Conservation (phyloP, 2,888 invertebrate species). For the Perithous albicinctus region DNA sequence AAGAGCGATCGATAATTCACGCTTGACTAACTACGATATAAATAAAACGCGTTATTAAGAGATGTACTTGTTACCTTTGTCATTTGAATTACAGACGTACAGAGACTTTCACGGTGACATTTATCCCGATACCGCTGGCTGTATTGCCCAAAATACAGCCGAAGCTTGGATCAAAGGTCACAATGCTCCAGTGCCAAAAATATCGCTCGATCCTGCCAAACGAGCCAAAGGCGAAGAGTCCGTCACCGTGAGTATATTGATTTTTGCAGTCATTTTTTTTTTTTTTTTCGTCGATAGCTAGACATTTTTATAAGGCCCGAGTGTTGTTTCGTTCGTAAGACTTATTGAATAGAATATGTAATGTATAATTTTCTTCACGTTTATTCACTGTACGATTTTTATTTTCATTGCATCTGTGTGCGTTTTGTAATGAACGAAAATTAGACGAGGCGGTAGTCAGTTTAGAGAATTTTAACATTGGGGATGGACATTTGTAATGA, state of each 20-base stretch:
- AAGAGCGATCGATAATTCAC: constrained; percentile 14
- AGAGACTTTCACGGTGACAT: constrained; percentile 97
- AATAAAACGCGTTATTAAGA: constrained; percentile 12
- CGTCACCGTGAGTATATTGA: constrained; percentile 86
- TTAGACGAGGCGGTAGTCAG: constrained; percentile 59
- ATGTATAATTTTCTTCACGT: constrained; percentile 38
- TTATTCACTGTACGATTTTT: constrained; percentile 21
- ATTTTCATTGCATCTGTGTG: constrained; percentile 52
- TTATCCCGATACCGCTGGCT: constrained; percentile 95
- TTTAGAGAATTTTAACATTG: constrained; percentile 64
- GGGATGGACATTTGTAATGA: not conserved
- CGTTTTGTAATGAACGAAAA: constrained; percentile 60
- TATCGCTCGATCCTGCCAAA: constrained; percentile 93
- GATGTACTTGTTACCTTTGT: constrained; percentile 5
- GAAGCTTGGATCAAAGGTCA: constrained; percentile 93
- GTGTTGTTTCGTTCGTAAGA: constrained; percentile 21
- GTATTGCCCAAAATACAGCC: constrained; percentile 91
- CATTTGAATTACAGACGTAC: constrained; percentile 88
- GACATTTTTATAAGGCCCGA: constrained; percentile 24
- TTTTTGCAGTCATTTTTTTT: constrained; percentile 24
- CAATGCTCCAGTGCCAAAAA: constrained; percentile 91
- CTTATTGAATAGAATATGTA: constrained; percentile 23
- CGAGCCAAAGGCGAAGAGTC: constrained; percentile 87
- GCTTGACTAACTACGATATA: constrained; percentile 24
- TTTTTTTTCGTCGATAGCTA: constrained; percentile 4